Base-by-base conservation (phyloP, 2,113 vertebrate genomes). In the Pygathrix nemaeus region DNA sequence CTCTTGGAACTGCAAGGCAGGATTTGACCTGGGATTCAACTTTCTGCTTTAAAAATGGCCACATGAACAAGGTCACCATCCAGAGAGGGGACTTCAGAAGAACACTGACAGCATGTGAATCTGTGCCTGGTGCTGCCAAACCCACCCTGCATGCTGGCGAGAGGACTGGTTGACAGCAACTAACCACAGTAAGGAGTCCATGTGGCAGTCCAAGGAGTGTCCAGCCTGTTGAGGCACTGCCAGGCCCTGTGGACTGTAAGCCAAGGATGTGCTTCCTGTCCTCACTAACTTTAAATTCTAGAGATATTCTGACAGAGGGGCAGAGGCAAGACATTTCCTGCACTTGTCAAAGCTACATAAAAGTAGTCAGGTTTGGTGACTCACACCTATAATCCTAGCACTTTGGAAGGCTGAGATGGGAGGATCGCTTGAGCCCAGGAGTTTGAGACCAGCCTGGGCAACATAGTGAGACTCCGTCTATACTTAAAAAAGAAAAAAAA, bases 21-120 rank as follows among this genome's bases (percentile, higher is more conserved):
- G 23, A 6, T 6, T 2, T 79, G 72, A 66, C 50, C 43, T 5
- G 18, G 21, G 81, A 50, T 43, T 82, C 55, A 72, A 5, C 43
- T 20, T 86, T 81, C 35, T 43, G n/a, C 27, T 73, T 76, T 66
- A 32, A 59, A 75, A 80, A 88, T 50, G 50, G 93, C 40, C 64
- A 35, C 10, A 21, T 61, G 57, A 55, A 66, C 27, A 20, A 50
- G 52, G 48, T 30, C 73, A 86, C 40, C 27, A 20, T 38, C 80
- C 14, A 55, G 32, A 23, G 1, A 3, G 0, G 40, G 52, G 38
- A 9, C 79, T 81, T 66, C 17, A 12, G 92, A 43, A 48, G 14
- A 43, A 27, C 8, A 17, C 45, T 0, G 1, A 20, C 0, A 48
- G 48, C 50, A n/a, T 32, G 55, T 4, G 6, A n/a, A 16, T 80